These are phyloP conservation scores for Drosophila pruinosa DNA, from an alignment of 1,140 invertebrate species.

Conservation along the genomic window DNA sequence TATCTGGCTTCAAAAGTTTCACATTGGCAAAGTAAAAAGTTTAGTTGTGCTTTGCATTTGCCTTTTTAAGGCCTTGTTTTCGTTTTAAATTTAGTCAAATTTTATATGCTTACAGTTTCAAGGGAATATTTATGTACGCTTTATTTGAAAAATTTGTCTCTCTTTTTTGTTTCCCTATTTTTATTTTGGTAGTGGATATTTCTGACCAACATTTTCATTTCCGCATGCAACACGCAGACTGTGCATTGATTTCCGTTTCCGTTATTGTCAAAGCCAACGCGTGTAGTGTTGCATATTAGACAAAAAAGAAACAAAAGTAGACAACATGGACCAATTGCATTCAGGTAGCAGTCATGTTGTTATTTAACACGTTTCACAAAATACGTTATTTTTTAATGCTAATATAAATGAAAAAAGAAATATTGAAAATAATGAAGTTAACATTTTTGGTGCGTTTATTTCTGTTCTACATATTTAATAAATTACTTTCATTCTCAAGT, in stretches of 20 bases:
- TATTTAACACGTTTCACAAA: conserved; percentile 17
- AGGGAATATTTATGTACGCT: neutral
- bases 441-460: too few relatives aligned
- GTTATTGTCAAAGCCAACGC: conserved; percentile 18
- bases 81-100: neutral
- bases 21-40: conserved; percentile 62
- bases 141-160: neutral
- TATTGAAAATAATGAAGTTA: too few relatives aligned
- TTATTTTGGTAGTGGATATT: conserved; percentile 19
- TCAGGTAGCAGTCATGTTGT: conserved; percentile 49
- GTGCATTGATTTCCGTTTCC: conserved; percentile 70
- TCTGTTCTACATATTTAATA: too few relatives aligned
- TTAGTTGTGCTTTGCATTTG: conserved; percentile 29
- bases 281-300: conserved; percentile 48
- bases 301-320: neutral
- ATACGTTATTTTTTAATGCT: too few relatives aligned
- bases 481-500: too few relatives aligned
- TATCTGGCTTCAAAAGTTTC: conserved; percentile 49
- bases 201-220: conserved; percentile 51
- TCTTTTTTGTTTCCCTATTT: conserved; percentile 8
- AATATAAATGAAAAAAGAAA: too few relatives aligned
- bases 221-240: conserved; percentile 49
- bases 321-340: conserved; percentile 27
- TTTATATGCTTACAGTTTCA: neutral
- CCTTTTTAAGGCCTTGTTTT: neutral